Conservation (phyloP, 92 coral and sea anemone genomes). For the Metridium senile region DNA sequence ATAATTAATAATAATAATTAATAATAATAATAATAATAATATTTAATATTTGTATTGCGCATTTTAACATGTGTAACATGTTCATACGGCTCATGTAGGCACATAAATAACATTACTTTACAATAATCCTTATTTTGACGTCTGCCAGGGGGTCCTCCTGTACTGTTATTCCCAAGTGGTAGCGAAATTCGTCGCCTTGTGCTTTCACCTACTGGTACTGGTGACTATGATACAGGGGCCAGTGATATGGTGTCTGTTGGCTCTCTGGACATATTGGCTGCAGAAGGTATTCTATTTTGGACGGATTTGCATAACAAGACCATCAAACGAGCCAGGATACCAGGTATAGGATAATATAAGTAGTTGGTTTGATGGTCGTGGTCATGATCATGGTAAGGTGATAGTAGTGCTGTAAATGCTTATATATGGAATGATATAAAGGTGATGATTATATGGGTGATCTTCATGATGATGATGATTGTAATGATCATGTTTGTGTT, state of each 20-base stretch:
- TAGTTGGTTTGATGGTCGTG: not conserved
- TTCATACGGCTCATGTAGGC: no score
- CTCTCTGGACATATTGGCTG: conserved; percentile 53
- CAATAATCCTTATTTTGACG: not conserved
- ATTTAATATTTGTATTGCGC: no score
- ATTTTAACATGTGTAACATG: no score
- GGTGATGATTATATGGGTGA: not conserved
- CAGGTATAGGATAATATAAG: conserved; percentile 27
- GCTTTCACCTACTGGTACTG: conserved; percentile 17
- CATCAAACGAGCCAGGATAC: conserved; percentile 70
- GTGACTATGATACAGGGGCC: conserved; percentile 47
- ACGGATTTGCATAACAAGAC: conserved; percentile 57
- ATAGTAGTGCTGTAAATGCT: no score
- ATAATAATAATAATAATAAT: no score
- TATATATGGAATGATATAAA: no score
- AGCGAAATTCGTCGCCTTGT: conserved; percentile 70
- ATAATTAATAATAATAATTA: no score
- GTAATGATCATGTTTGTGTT: not conserved
- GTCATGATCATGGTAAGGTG: not conserved
- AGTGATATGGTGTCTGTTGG: conserved; percentile 42
- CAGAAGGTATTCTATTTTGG: conserved; percentile 64
- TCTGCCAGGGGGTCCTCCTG: conserved; percentile 65
- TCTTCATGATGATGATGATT: no score
- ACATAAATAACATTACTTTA: no score
- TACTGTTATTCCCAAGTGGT: conserved; percentile 65